These are phyloP conservation scores for Euwallacea fornicatus DNA, from an alignment of 1,140 invertebrate species.

Conservation along the genomic window DNA sequence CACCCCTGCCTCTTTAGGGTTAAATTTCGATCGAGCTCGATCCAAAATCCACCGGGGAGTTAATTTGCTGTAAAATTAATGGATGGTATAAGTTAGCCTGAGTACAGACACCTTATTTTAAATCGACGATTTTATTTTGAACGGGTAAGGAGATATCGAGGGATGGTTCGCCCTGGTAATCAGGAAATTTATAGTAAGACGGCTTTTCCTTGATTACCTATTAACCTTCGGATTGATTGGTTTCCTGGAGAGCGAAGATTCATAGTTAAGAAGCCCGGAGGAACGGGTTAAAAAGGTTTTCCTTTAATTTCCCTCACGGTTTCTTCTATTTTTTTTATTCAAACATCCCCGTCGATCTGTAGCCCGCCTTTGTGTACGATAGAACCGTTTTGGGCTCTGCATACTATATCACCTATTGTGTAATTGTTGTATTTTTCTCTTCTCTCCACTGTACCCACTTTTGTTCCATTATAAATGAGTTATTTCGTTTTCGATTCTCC, in stretches of 20 bases:
- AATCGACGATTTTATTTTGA: slow-evolving; percentile 28
- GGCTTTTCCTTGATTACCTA: slow-evolving; percentile 26
- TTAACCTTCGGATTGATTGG: slow-evolving; percentile 25
- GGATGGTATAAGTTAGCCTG: slow-evolving; percentile 27
- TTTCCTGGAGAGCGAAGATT: slow-evolving; percentile 4
- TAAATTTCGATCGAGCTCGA: slow-evolving; percentile 6
- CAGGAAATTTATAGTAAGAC: slow-evolving; percentile 28
- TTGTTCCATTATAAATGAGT: too few species aligned
- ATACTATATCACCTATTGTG: too few species aligned
- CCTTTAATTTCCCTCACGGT: too few species aligned
- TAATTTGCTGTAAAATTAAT: slow-evolving; percentile 32
- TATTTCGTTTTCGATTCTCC: too few species aligned
- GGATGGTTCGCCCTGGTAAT: slow-evolving; percentile 27
- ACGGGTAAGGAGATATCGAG: slow-evolving; percentile 22
- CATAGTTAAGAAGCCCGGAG: background rate
- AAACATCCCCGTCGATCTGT: too few species aligned
- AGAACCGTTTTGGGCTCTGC: too few species aligned
- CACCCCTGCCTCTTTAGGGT: too few species aligned
- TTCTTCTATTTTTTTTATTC: too few species aligned
- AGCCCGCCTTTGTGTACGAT: too few species aligned
- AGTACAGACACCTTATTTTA: slow-evolving; percentile 33
- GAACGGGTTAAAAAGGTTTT: too few species aligned
- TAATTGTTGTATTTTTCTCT: too few species aligned
- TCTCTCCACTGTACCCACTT: too few species aligned
- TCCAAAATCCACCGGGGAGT: slow-evolving; percentile 23